Evolutionary conservation across 2,888 invertebrate species (phyloP), one percentile per base, ranked within the genome.

Genomic region (Trisateles emortualis): DNA sequence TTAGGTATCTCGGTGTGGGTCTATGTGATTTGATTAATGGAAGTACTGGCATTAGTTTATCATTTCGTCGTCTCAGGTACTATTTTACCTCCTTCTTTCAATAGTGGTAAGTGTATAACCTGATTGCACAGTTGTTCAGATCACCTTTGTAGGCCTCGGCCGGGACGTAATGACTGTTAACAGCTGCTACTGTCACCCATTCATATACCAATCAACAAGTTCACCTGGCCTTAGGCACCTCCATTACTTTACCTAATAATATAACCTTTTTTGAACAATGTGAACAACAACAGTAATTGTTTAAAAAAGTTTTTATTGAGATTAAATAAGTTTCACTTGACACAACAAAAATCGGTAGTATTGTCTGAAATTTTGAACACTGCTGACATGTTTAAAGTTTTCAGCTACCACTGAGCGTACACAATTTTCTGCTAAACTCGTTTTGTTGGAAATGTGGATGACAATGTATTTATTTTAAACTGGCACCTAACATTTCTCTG

Each of bases 361-460:
- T 41, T 16, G 14, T 41, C 29, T 10, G 10, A 41, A 41, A 41
- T 41, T 41, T 29, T 5, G 11, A 41, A 41, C 29, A 29, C 9
- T 14, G 41, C 41, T 29, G 41, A 41, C 9, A 9, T 10, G 9
- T 29, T 35, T 19, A 16, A 41, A 41, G 14, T 41, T 26, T 41
- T 29, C 26, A n/a, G 41, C 44, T 45, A 16, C 35, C 16, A 26
- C 24, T n/a, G n/a, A 26, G 16, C 24, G 26, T 24, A n/a, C 35
- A 24, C 26, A 45, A 45, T 45, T 35, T 42, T 26, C 35, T 14
- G 14, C 22, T 33, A 44, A 33, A 44, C 35, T 44, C 14, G 24
- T 35, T 35, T 24, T 35, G 35, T 24, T 22, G 44, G 22, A 35
- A 45, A 26, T 32, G 35, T 35, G n/a, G 22, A 45, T 24, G 44